Evolutionary conservation across 64 coral and sea anemone species (phyloP), one percentile per base, ranked within the genome.

Genomic region (Cladopsammia gracilis): DNA sequence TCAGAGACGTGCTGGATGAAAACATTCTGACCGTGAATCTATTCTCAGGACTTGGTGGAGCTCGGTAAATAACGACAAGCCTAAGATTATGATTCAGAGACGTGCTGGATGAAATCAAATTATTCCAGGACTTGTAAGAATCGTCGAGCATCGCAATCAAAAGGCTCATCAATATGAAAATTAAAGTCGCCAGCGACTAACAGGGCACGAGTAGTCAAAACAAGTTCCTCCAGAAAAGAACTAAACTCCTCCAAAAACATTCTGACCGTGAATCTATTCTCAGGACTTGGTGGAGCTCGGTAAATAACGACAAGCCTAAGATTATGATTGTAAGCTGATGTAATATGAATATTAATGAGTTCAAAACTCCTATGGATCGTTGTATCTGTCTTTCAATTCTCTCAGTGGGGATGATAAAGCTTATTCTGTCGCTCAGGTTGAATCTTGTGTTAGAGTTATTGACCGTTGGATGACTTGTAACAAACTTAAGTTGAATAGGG

Each of bases 271-370:
- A 93, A 73, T 74, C 59, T 69, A 84, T 92, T 92, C 80, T 24
- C 61, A 24, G 26, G 89, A 58, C 78, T 74, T 10, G 78, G 67
- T 61, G 89, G 48, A 53, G 78, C 62, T 34, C 77, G 89, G 18
- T 82, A 85, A 48, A 81, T 88, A 54, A 87, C 85, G 71, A 57
- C 86, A 48, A 86, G 75, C 79, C 90, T 92, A 45, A 92, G 26
- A 85, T 92, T 85, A 92, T 92, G 64, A 92, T 92, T 92, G 82
- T 45, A 60, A 71, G 70, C 67, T 74, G 90, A 92, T 84, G 90
- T 85, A 82, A 92, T 34, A 92, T 25, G 42, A 75, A 92, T 92
- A 74, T 92, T 75, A 34, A 92, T 84, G 51, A 90, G 64, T 76
- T 79, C 61, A 67, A 67, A 90, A 73, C 86, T 88, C 73, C 70